phyloP scores from a whole-genome alignment of 2,113 vertebrate genomes.

The Bubo blakistoni region DNA sequence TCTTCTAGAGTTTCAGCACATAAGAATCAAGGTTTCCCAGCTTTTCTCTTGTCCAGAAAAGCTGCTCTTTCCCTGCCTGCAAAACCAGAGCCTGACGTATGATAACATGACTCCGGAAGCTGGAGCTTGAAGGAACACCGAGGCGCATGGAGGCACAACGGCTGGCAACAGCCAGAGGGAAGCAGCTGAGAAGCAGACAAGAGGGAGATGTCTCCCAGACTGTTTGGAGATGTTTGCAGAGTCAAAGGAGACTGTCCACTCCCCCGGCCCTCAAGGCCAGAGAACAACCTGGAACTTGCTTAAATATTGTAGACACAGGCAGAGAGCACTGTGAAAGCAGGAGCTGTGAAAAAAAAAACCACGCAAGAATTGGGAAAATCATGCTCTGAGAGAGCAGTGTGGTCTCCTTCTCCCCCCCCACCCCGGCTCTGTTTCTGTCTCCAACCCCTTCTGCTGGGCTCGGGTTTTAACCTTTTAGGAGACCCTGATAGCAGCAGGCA shows the following conservation, averaged over 20 bases:
- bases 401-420: background rate
- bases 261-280: rapidly evolving
- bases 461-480: background rate
- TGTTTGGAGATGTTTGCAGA: background rate
- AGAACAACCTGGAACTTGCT: background rate
- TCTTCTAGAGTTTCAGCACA: background rate
- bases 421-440: background rate
- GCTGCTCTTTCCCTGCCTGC: background rate
- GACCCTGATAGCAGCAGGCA: rapidly evolving
- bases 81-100: background rate
- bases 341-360: background rate
- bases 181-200: background rate
- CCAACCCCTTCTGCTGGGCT: background rate
- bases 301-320: background rate
- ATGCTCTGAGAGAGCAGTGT: rapidly evolving
- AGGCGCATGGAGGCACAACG: background rate
- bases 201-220: background rate
- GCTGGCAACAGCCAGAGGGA: background rate
- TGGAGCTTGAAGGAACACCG: background rate
- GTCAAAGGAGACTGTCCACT: background rate
- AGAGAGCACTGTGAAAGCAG: background rate
- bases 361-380: background rate
- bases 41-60: background rate
- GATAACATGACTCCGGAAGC: background rate
- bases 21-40: background rate